These are phyloP conservation scores for Orchestes rusci DNA, from an alignment of 2,888 invertebrate species.

Conservation along the genomic window DNA sequence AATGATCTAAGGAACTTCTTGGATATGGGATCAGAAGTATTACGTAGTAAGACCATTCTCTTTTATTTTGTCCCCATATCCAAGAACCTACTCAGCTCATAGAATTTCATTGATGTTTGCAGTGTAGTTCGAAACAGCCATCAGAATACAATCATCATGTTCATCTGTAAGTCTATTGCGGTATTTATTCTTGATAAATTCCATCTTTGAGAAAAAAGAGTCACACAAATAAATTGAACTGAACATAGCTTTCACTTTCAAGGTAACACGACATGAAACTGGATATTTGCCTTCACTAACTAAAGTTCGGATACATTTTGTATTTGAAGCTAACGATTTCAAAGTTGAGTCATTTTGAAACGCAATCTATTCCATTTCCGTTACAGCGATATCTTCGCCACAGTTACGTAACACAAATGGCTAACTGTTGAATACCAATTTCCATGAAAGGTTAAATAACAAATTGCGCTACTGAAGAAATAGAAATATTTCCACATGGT, in stretches of 20 bases:
- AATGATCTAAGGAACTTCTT: too few relatives aligned
- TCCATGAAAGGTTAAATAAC: slow-evolving; percentile 3
- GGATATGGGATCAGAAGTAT: too few relatives aligned
- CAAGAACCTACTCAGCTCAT: too few relatives aligned
- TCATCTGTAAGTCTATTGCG: too few relatives aligned
- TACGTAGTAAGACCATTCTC: too few relatives aligned
- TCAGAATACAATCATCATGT: too few relatives aligned
- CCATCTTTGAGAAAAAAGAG: too few relatives aligned
- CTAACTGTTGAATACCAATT: slow-evolving; percentile 1
- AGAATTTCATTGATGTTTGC: too few relatives aligned
- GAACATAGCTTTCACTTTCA: neutral
- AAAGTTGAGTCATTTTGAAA: neutral
- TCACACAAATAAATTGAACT: neutral
- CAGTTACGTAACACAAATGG: slow-evolving; percentile 2
- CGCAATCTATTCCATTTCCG: slow-evolving; percentile 1
- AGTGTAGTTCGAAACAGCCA: too few relatives aligned
- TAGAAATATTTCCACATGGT: neutral
- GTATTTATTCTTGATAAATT: too few relatives aligned
- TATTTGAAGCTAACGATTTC: neutral
- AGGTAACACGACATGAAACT: neutral
- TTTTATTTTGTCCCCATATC: too few relatives aligned
- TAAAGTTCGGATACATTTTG: neutral
- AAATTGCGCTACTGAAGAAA: neutral
- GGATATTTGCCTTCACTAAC: too few relatives aligned
- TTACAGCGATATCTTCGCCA: slow-evolving; percentile 3